Base-by-base conservation (phyloP, 2,888 invertebrate genomes). In the Crossocerus cetratus region DNA sequence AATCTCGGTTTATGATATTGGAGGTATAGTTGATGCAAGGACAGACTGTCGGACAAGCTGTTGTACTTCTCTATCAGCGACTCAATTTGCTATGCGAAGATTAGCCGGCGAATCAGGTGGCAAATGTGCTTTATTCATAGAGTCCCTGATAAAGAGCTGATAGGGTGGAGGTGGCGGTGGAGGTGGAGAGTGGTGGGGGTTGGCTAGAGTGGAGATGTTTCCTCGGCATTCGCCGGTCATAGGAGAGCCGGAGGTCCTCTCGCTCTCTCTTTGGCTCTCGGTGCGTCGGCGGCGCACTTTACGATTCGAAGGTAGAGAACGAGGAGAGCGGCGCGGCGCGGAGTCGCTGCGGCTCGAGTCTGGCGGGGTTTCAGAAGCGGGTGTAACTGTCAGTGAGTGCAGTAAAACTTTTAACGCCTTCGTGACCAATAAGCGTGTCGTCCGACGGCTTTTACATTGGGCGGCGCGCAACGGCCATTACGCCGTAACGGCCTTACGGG, bases 381-480 rank as follows among this genome's bases (percentile, higher is more conserved):
- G 85, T 86, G 86, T 87, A 87, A 87, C 89, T 87, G 83, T 83
- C 84, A 78, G 83, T 81, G 78, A 68, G 11, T 79, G 83, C 86
- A 86, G 86, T 88, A 89, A 89, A 88, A 88, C 83, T 87, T 86
- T 88, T 89, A 89, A 90, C 84, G 87, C 80, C 84, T 86, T 82
- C 77, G 86, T 83, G 79, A 85, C 90, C 90, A 90, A 90, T 90
- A 84, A 86, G 86, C 86, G 83, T 83, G 69, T 84, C 81, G 86
- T 84, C 83, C 83, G 74, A 78, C 78, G 69, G 80, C 81, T 85
- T 84, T 85, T 84, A 84, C 83, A 82, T 76, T 81, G 88, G 90
- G 90, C 89, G 89, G 86, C 70, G 83, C 85, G 83, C 77, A 81
- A 89, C 90, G 84, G 90, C 90, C 90, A 90, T 90, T 87, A 90